These are phyloP conservation scores for Andrena bucephala DNA, from an alignment of 2,888 invertebrate species.

Conservation along the genomic window DNA sequence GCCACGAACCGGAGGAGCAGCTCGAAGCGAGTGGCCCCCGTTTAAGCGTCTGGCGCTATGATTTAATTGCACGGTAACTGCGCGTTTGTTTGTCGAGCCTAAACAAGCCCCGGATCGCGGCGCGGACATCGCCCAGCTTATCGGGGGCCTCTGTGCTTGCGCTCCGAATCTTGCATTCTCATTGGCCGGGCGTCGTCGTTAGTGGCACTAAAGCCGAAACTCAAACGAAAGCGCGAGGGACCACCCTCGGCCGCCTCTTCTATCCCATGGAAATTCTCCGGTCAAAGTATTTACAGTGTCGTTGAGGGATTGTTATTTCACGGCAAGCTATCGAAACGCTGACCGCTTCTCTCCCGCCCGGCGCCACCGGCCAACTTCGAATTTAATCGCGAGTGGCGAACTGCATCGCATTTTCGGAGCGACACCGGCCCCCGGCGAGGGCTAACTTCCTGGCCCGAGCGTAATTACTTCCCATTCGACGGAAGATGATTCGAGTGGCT, in stretches of 20 bases:
- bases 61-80: conserved; percentile 65
- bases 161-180: conserved; percentile 60
- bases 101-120: conserved; percentile 61
- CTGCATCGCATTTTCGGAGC: conserved; percentile 21
- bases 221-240: conserved; percentile 50
- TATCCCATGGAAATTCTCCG: conserved; percentile 37
- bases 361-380: conserved; percentile 9
- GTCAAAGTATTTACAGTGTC: conserved; percentile 43
- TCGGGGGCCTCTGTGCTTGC: conserved; percentile 32
- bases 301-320: conserved; percentile 39
- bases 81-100: conserved; percentile 62
- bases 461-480: conserved; percentile 24
- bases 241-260: background rate
- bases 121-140: conserved; percentile 49
- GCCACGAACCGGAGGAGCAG: background rate
- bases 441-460: conserved; percentile 10
- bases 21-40: background rate
- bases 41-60: conserved; percentile 58
- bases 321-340: conserved; percentile 36
- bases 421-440: background rate
- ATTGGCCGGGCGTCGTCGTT: conserved; percentile 44
- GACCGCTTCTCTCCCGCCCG: background rate
- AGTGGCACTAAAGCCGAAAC: conserved; percentile 47
- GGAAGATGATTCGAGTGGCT: background rate
- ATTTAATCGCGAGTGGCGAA: conserved; percentile 11